Evolutionary conservation across 2,797 vertebrate genomes (phyloP).

Genomic region (Oreonectes daqikongensis): DNA sequence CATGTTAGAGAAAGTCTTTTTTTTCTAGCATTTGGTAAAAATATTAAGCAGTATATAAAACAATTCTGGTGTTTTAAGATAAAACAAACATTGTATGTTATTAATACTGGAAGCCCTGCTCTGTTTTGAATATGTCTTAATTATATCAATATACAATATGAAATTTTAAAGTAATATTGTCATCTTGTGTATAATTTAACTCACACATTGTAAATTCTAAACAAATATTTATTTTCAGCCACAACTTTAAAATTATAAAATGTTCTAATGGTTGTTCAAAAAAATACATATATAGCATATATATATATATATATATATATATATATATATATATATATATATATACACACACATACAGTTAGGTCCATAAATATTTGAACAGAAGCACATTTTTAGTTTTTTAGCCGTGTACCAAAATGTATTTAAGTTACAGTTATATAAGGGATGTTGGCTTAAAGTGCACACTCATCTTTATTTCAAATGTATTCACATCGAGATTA

Average conservation of each 20-base stretch:
- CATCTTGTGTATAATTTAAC: neutral
- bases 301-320: no score
- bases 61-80: neutral
- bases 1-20: neutral
- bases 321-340: no score
- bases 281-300: no score
- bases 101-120: neutral
- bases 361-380: no score
- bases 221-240: no score
- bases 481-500: no score
- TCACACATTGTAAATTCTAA: neutral
- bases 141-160: slow-evolving; percentile 35
- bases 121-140: neutral
- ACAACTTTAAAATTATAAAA: neutral
- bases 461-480: no score
- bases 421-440: no score
- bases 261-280: neutral
- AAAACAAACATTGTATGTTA: neutral
- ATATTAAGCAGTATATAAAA: neutral
- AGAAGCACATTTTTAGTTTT: no score
- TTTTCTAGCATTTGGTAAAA: neutral
- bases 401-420: no score
- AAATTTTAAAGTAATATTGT: neutral
- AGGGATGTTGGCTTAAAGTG: no score
- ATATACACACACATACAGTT: no score